phyloP scores from a whole-genome alignment of 2,797 vertebrate genomes.

The Danio choprae region DNA sequence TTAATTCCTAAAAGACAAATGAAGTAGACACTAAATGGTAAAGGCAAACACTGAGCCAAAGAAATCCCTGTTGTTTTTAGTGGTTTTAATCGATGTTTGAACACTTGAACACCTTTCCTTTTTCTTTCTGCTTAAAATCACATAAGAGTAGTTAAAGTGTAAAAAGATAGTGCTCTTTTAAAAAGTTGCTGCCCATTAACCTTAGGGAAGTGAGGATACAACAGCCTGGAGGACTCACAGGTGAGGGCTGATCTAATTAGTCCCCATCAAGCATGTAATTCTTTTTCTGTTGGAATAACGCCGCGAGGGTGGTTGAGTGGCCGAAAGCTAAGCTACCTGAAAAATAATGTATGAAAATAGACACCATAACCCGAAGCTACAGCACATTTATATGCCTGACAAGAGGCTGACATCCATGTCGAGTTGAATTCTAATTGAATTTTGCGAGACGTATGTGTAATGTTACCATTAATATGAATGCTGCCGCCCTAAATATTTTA shows the following conservation, averaged over 20 bases:
- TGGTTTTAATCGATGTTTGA: slow-evolving; percentile 8
- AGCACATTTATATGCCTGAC: slow-evolving; percentile 86
- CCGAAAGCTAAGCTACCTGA: slow-evolving; percentile 82
- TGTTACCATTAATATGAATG: slow-evolving; percentile 87
- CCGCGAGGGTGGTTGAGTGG: slow-evolving; percentile 77
- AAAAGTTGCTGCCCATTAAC: slow-evolving; percentile 50
- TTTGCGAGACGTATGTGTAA: slow-evolving; percentile 84
- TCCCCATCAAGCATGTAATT: slow-evolving; percentile 85
- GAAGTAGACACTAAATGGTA: neutral
- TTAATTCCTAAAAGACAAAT: neutral
- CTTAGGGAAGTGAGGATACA: slow-evolving; percentile 43
- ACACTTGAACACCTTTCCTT: neutral
- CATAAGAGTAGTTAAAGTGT: neutral
- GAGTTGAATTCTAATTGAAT: slow-evolving; percentile 85
- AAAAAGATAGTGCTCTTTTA: slow-evolving; percentile 25
- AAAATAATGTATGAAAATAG: slow-evolving; percentile 81
- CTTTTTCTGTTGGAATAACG: slow-evolving; percentile 78
- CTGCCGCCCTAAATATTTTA: slow-evolving; percentile 84
- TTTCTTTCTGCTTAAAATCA: neutral
- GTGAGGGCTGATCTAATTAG: slow-evolving; percentile 81
- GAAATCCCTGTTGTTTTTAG: neutral
- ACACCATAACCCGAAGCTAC: slow-evolving; percentile 83
- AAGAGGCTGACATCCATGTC: slow-evolving; percentile 80
- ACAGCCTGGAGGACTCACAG: slow-evolving; percentile 69
- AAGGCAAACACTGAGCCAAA: neutral